Evolutionary conservation across 2,888 invertebrate species (phyloP).

Genomic region (Eristalinus sepulchralis): DNA sequence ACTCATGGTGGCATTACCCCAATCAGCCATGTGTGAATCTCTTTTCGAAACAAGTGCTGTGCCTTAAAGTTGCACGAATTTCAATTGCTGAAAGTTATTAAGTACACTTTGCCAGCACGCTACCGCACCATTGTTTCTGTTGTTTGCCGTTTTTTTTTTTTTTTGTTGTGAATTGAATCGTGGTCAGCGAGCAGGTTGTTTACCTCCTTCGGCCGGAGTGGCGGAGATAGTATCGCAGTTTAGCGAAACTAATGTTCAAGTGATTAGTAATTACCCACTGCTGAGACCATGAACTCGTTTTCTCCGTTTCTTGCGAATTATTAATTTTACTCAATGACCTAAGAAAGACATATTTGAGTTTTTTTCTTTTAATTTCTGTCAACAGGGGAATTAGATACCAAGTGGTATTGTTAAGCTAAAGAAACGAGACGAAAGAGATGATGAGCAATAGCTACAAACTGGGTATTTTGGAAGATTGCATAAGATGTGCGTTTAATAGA

Average conservation of each 20-base stretch:
- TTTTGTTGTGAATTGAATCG: neutral
- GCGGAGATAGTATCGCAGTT: slow-evolving; percentile 14
- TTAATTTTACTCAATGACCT: slow-evolving; percentile 10
- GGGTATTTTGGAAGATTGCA: neutral
- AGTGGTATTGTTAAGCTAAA: neutral
- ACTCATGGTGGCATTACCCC: neutral
- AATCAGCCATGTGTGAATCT: neutral
- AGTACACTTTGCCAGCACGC: slow-evolving; percentile 21
- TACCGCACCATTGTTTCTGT: neutral
- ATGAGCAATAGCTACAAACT: neutral
- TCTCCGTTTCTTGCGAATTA: slow-evolving; percentile 13
- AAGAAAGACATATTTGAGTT: neutral
- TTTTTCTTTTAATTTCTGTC: neutral
- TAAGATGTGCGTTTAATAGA: neutral
- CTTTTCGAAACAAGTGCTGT: neutral
- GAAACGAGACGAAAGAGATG: neutral
- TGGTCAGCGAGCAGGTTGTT: slow-evolving; percentile 11
- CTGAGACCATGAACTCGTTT: slow-evolving; percentile 37
- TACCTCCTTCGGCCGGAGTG: slow-evolving; percentile 1
- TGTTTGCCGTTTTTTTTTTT: neutral
- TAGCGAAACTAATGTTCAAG: slow-evolving; percentile 1
- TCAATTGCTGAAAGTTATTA: slow-evolving; percentile 23
- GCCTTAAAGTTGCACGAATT: neutral
- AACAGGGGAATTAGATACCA: neutral
- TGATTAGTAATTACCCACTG: slow-evolving; percentile 17